Evolutionary conservation across 2,113 vertebrate species (phyloP).

Genomic region (Archilochus colubris): DNA sequence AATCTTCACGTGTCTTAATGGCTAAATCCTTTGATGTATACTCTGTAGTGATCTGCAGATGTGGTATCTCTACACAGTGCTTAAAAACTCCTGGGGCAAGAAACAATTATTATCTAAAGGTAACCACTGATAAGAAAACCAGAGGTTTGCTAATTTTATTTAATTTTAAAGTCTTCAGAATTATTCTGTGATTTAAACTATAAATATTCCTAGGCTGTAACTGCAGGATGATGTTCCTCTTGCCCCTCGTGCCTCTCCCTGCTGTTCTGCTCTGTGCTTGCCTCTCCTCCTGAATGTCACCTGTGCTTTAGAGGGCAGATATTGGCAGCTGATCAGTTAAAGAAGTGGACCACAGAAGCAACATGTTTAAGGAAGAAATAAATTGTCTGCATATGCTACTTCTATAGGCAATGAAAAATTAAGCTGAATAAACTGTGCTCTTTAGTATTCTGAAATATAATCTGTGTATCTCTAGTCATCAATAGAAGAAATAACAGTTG

Average conservation of each 20-base stretch:
- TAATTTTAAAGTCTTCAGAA: not conserved
- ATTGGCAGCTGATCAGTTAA: accelerated
- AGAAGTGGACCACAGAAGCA: not conserved
- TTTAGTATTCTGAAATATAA: not conserved
- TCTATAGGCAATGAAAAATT: not conserved
- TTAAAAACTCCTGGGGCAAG: not conserved
- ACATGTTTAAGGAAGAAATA: not conserved
- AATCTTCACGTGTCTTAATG: not conserved
- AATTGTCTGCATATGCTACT: not conserved
- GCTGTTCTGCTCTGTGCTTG: not conserved
- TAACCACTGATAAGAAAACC: not conserved
- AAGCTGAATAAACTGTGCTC: not conserved
- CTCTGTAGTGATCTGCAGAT: not conserved
- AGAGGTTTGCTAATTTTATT: not conserved
- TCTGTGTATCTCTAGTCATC: not conserved
- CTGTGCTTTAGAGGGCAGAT: not conserved
- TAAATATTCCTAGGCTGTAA: not conserved
- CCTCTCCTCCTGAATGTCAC: not conserved
- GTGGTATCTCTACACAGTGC: not conserved
- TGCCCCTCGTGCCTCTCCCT: accelerated
- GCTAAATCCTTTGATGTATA: not conserved
- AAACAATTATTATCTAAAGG: not conserved
- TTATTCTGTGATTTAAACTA: not conserved
- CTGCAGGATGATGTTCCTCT: not conserved
- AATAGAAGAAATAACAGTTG: not conserved